Conservation (phyloP, 1,140 invertebrate genomes). For the Paramacrobiotus metropolitanus region DNA sequence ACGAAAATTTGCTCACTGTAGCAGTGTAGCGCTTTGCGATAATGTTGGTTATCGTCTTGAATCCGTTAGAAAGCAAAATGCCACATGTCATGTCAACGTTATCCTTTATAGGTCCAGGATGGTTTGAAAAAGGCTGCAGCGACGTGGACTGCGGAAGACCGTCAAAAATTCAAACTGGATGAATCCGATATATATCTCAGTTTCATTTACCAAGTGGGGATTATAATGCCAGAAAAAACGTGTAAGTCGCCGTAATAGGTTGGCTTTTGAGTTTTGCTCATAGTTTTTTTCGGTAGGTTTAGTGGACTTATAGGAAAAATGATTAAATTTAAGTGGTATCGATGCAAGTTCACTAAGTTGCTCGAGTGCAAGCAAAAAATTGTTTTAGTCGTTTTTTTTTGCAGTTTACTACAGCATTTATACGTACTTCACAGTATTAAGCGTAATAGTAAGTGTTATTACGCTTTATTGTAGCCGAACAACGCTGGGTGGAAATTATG, state of each 20-base stretch:
- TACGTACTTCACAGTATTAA: too few species aligned
- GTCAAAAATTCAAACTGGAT: not conserved
- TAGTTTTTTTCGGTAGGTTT: not conserved
- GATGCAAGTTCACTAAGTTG: too few species aligned
- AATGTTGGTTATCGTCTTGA: too few species aligned
- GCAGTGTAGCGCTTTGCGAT: too few species aligned
- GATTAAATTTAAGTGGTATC: too few species aligned
- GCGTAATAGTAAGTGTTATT: not conserved
- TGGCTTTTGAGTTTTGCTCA: not conserved
- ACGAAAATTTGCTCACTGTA: too few species aligned
- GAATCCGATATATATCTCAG: not conserved
- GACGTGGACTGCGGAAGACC: not conserved
- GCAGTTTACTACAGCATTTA: too few species aligned
- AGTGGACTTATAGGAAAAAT: too few species aligned
- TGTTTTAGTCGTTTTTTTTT: too few species aligned
- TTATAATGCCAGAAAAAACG: not conserved
- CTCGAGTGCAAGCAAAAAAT: too few species aligned
- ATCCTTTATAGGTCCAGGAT: not conserved
- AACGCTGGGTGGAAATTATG: conserved; percentile 1
- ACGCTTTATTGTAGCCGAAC: not conserved
- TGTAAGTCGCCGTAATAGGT: not conserved
- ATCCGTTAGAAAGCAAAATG: too few species aligned
- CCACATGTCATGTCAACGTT: too few species aligned
- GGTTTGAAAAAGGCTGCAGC: not conserved
- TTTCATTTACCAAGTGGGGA: not conserved